A percentile compares a stretch with the other conserved stretches of the same genome.
Conservation (phyloP, 2,113 vertebrate species). For the Sarotherodon lohbergeri region DNA sequence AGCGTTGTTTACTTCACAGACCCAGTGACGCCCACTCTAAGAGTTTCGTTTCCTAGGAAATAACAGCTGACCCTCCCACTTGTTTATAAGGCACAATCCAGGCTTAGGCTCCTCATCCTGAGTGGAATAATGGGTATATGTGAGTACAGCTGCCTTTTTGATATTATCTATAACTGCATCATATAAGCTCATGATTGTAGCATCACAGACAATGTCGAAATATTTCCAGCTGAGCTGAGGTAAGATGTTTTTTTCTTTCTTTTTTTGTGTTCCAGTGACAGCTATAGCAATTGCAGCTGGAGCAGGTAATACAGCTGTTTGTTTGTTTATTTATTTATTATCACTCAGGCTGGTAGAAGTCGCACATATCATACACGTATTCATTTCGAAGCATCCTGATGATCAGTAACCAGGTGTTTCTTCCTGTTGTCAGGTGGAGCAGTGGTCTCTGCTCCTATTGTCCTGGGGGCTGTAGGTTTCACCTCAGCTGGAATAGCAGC, state of each 20-base stretch:
- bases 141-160: not conserved
- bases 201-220: not conserved
- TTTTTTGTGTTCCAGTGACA: not conserved
- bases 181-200: not conserved
- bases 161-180: not conserved
- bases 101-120: fast-evolving
- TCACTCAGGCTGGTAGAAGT: not conserved
- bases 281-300: fast-evolving
- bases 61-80: not conserved
- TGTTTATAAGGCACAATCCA: not conserved
- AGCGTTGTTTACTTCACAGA: not conserved
- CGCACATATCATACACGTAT: fast-evolving
- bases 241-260: not conserved
- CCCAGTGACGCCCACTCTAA: not conserved
- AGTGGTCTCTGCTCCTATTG: not conserved
- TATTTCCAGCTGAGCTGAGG: not conserved
- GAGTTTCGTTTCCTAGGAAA: not conserved
- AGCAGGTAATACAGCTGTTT: not conserved
- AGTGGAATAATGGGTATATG: not conserved
- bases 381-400: not conserved
- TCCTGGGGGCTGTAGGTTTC: constrained; percentile 28
- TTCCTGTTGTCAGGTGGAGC: not conserved
- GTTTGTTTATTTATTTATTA: not conserved
- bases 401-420: not conserved
- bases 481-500: constrained; percentile 32